These are phyloP conservation scores for Spinus pinus DNA, from an alignment of 2,797 vertebrate species.

Conservation along the genomic window DNA sequence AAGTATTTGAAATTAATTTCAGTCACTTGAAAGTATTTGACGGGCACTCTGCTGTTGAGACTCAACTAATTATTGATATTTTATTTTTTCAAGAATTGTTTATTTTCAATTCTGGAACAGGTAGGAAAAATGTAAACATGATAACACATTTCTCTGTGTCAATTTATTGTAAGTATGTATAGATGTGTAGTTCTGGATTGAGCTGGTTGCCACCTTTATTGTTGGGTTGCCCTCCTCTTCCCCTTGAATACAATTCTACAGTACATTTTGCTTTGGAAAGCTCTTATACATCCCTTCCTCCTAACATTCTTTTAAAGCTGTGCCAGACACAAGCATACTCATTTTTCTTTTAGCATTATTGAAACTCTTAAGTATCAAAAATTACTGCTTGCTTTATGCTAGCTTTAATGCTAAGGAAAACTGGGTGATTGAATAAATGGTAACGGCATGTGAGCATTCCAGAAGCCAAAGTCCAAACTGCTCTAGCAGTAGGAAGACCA, in stretches of 20 bases:
- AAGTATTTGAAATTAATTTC: constrained; percentile 8
- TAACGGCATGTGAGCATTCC: background rate
- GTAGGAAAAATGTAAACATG: background rate
- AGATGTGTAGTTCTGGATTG: background rate
- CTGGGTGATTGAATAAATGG: background rate
- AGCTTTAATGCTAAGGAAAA: background rate
- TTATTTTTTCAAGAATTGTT: background rate
- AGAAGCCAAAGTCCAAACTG: background rate
- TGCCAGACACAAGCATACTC: background rate
- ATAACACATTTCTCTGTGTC: background rate
- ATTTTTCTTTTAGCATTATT: background rate
- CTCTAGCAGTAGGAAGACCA: background rate
- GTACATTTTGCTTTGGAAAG: background rate
- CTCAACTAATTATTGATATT: background rate
- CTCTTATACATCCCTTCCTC: background rate
- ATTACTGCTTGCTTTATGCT: background rate
- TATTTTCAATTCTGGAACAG: background rate
- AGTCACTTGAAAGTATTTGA: background rate
- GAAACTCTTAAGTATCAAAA: background rate
- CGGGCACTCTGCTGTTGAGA: background rate
- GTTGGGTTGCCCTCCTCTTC: background rate
- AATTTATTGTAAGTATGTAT: background rate
- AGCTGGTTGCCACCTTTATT: background rate
- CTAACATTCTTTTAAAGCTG: background rate
- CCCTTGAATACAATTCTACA: background rate